These are phyloP conservation scores for Nymphicus hollandicus DNA, from an alignment of 2,113 vertebrate species.

Conservation along the genomic window DNA sequence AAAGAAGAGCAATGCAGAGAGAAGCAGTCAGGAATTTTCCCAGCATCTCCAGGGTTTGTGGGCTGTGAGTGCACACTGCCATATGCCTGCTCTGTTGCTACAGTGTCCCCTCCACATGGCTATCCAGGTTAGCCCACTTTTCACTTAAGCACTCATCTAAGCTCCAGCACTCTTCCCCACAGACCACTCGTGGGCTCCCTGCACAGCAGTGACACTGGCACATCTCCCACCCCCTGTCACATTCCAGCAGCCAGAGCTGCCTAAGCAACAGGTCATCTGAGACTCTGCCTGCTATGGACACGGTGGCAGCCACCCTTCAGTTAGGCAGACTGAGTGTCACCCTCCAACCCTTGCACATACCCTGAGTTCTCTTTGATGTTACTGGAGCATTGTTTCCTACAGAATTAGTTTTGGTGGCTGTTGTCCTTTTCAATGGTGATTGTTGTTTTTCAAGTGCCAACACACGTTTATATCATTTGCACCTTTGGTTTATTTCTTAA, in stretches of 20 bases:
- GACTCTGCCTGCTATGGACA: background rate
- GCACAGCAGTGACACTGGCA: background rate
- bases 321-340: fast-evolving
- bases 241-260: background rate
- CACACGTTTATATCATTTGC: background rate
- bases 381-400: background rate
- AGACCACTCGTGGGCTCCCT: background rate
- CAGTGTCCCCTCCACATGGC: background rate
- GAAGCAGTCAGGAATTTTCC: background rate
- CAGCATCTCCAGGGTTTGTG: background rate
- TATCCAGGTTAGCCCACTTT: background rate
- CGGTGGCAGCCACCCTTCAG: background rate
- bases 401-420: background rate
- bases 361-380: background rate
- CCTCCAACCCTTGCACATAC: background rate
- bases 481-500: background rate
- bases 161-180: background rate
- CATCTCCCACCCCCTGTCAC: fast-evolving
- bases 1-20: background rate
- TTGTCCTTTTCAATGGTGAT: background rate
- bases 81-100: background rate
- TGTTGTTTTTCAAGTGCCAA: background rate
- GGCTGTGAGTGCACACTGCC: too few species aligned
- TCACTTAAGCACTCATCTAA: too few species aligned
- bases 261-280: background rate